Base-by-base conservation (phyloP, 2,113 vertebrate species). In the Ptilorrhoa leucosticta region DNA sequence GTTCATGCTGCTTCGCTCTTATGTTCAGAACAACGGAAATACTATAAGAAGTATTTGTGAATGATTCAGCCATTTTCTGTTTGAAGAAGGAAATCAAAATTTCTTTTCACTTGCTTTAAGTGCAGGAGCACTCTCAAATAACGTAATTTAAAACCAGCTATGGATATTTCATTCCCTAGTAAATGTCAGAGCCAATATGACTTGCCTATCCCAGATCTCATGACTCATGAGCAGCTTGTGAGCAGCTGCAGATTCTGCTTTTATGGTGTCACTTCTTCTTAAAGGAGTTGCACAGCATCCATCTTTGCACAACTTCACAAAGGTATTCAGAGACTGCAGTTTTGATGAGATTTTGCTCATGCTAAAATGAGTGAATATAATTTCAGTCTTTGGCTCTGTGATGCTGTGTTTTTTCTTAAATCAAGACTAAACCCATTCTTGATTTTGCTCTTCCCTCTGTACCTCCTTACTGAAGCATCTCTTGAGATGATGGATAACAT, bases 111-210 rank as follows among this genome's bases (percentile, higher is more conserved):
- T 91, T 82, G 58, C 50, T 96, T 88, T 26, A 87, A 70, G 65
- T 91, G 72, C 45, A 80, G 54, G 48, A 89, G 30, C 73, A 54
- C 60, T 89, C 73, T 92, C 63, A 93, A 83, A 84, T 91, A 96
- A 96, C 0, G 10, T 83, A 82, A 94, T 92, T 95, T 91, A 89
- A 97, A 95, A 66, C 84, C 65, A 64, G 5, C 87, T 91, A 13
- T 71, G 70, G 95, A 56, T 94, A 86, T 93, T 92, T 96, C 31
- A 87, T 92, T 96, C 72, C 66, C 75, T 79, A 37, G 64, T 89
- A 94, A 95, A 96, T 95, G 92, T 96, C 91, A 95, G 64, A 87
- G 76, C 57, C 63, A 87, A 78, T 95, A 68, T 83, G 91, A 93
- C 79, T 95, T 93, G 50, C 50, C 45, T 94, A 11, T 72, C 66